Base-by-base conservation (phyloP, 2,113 vertebrate genomes). In the Nibea coibor region DNA sequence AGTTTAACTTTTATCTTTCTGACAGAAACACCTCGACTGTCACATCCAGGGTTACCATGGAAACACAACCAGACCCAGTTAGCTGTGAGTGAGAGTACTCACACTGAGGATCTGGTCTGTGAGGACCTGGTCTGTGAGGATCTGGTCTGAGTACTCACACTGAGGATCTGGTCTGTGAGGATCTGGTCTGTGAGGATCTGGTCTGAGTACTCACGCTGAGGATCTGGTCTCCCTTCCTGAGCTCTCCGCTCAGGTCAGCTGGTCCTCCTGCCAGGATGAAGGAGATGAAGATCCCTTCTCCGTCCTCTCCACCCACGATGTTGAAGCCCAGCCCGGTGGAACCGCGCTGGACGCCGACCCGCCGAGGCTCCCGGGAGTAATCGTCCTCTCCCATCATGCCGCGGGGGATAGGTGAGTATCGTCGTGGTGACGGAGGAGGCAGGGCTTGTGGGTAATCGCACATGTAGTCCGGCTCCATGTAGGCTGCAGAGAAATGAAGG, bases 221-320 rank as follows among this genome's bases (percentile, higher is more conserved):
- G 84, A 98, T 97, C 94, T 97, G 97, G 94, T 97, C 97, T 39
- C 97, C 97, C 57, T 97, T 97, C 51, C 94, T 89, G 12, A 97
- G 96, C 81, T 97, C 96, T 24, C 97, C 96, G 1, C 96, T 97
- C 85, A 97, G 96, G 91, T 97, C 97, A 0, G 97, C 97, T 0
- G 97, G 96, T 17, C 97, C 97, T 24, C 96, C 97, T 0, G 96
- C 96, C 26, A 98, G 93, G 91, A 97, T 97, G 85, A 97, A 97
- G 83, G 96, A 97, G 94, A 97, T 97, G 93, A 97, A 97, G 93
- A 97, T 97, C 0, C 97, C 96, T 79, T 97, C 96, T 1, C 96
- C 97, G 0, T 97, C 97, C 83, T 97, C 75, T 1, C 97, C 97
- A 0, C 97, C 96, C 3, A 97, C 97, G 1, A 97, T 97, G 84